These are phyloP conservation scores for Marmota flaviventris DNA, from an alignment of 2,113 vertebrate species.

Conservation along the genomic window DNA sequence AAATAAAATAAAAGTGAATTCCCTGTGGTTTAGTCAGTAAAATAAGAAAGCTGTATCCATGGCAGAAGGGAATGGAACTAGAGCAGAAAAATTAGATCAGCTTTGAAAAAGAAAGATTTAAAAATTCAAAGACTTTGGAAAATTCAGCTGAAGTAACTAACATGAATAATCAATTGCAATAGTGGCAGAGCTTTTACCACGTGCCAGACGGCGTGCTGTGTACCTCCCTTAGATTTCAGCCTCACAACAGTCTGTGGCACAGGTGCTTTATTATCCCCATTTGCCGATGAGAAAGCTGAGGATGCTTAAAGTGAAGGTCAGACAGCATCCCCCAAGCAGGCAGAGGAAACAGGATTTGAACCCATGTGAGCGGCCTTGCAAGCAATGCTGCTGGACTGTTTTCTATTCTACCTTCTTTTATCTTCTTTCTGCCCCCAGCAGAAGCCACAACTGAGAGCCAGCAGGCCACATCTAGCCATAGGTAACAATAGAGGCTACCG, in stretches of 20 bases:
- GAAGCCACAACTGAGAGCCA: background rate
- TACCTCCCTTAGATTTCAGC: background rate
- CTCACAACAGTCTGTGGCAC: background rate
- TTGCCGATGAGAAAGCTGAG: slow-evolving; percentile 41
- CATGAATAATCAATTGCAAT: background rate
- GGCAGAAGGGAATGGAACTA: background rate
- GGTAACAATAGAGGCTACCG: background rate
- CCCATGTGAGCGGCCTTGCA: accelerated
- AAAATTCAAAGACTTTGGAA: slow-evolving; percentile 1
- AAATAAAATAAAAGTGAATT: background rate
- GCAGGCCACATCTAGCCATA: background rate
- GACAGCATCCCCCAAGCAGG: background rate
- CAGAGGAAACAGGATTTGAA: background rate
- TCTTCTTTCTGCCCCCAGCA: background rate
- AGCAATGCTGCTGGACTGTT: accelerated
- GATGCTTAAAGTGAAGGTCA: background rate
- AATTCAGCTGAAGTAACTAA: background rate
- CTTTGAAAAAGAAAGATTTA: background rate
- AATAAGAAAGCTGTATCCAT: background rate
- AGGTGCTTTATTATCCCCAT: background rate
- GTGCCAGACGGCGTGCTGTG: accelerated
- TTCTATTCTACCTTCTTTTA: background rate
- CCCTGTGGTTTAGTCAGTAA: background rate
- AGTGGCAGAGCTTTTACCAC: background rate
- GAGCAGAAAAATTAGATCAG: background rate